Percentiles rank a stretch among this genome's conserved stretches.
Evolutionary conservation across 2,888 invertebrate species (phyloP).

Genomic region (Monochamus alternatus): DNA sequence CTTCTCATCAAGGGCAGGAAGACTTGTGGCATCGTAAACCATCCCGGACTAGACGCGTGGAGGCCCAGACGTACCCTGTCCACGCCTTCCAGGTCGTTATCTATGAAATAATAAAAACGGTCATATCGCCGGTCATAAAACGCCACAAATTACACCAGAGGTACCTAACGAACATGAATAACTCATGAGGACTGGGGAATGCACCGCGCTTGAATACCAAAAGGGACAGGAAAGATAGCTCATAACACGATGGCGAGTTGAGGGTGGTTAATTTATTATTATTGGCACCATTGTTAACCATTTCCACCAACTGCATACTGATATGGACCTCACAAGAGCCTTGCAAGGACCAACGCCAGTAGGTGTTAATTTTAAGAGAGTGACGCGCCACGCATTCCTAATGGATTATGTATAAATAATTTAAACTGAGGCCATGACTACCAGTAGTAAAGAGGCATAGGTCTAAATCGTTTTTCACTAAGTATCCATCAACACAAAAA

Average conservation of each 20-base stretch:
- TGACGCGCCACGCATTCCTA: slow-evolving; percentile 32
- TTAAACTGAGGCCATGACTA: slow-evolving; percentile 22
- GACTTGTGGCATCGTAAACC: slow-evolving; percentile 25
- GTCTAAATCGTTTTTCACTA: background rate
- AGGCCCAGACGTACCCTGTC: slow-evolving; percentile 48
- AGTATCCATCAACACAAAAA: background rate
- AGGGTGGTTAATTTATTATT: slow-evolving; percentile 70
- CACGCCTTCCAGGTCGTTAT: slow-evolving; percentile 62
- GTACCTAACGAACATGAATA: slow-evolving; percentile 64
- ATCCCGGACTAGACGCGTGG: slow-evolving; percentile 57
- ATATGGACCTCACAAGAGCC: slow-evolving; percentile 66
- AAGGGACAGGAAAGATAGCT: slow-evolving; percentile 63
- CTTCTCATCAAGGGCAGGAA: background rate
- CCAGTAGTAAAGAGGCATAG: background rate
- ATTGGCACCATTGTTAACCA: slow-evolving; percentile 70
- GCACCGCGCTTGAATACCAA: slow-evolving; percentile 62
- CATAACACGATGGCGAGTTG: slow-evolving; percentile 60
- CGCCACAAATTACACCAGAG: slow-evolving; percentile 68
- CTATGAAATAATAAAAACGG: slow-evolving; percentile 64
- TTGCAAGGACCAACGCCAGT: slow-evolving; percentile 46
- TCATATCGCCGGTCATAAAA: slow-evolving; percentile 66
- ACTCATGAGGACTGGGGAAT: slow-evolving; percentile 66
- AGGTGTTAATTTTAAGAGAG: slow-evolving; percentile 42
- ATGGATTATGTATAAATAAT: slow-evolving; percentile 28
- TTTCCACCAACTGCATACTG: slow-evolving; percentile 65